These are phyloP conservation scores for Drosophila melanica DNA, from an alignment of 1,140 invertebrate genomes.

Conservation along the genomic window DNA sequence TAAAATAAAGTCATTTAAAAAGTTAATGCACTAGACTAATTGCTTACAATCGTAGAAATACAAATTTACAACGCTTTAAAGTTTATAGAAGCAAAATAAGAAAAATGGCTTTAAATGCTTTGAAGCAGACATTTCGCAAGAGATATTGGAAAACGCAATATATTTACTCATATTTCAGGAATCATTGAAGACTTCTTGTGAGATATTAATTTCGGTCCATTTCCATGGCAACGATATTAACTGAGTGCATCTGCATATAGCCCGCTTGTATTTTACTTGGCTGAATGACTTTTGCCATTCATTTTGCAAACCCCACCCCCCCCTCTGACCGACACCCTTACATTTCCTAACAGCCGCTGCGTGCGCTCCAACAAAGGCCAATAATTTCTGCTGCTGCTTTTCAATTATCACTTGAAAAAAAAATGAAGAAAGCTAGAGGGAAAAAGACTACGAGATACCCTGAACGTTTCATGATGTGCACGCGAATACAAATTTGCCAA, in stretches of 20 bases:
- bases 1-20: too few species aligned
- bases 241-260: conserved; percentile 3
- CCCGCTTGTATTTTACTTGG: conserved; percentile 35
- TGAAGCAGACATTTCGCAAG: neutral
- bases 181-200: conserved; percentile 20
- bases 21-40: too few species aligned
- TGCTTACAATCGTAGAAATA: too few species aligned
- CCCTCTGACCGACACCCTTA: neutral
- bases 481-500: too few species aligned
- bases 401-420: conserved; percentile 64
- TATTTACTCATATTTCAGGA: conserved; percentile 5
- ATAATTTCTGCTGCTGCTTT: conserved; percentile 56
- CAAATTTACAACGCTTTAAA: too few species aligned
- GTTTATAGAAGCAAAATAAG: too few species aligned
- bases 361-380: conserved; percentile 51
- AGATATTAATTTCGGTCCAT: conserved; percentile 55
- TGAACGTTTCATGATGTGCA: neutral
- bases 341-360: neutral
- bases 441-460: neutral
- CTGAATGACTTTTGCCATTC: conserved; percentile 41
- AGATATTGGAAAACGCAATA: neutral
- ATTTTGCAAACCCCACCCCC: neutral
- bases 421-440: neutral
- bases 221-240: conserved; percentile 39
- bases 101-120: neutral